Conservation (phyloP, 2,888 invertebrate genomes). For the Tenthredo distinguenda region DNA sequence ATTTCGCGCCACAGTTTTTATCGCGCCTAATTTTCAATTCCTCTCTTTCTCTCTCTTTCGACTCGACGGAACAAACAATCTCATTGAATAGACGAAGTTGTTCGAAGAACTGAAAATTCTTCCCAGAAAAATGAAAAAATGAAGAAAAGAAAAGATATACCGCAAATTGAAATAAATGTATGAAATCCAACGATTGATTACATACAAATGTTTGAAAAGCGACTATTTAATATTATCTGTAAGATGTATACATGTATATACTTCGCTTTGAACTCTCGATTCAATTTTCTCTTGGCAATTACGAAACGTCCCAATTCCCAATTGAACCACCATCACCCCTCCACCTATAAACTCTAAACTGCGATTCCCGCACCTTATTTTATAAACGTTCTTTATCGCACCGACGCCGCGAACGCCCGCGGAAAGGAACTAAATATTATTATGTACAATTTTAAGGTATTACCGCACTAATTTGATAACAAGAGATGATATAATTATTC, state of each 20-base stretch:
- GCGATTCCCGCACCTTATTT: neutral
- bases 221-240: neutral
- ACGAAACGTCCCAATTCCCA: neutral
- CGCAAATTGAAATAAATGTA: no score
- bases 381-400: neutral
- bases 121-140: neutral
- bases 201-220: neutral
- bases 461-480: no score
- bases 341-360: neutral
- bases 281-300: constrained; percentile 9
- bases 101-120: neutral
- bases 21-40: neutral
- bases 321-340: neutral
- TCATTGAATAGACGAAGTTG: neutral
- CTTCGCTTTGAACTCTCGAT: neutral
- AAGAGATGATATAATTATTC: no score
- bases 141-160: neutral
- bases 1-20: neutral
- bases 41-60: neutral
- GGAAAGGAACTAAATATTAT: neutral
- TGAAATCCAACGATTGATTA: no score
- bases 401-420: neutral
- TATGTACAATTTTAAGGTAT: no score
- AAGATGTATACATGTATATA: neutral
- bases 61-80: neutral